Evolutionary conservation across 2,797 vertebrate genomes (phyloP), one percentile per base, ranked within the genome.

Genomic region (Xiphophorus birchmanni): DNA sequence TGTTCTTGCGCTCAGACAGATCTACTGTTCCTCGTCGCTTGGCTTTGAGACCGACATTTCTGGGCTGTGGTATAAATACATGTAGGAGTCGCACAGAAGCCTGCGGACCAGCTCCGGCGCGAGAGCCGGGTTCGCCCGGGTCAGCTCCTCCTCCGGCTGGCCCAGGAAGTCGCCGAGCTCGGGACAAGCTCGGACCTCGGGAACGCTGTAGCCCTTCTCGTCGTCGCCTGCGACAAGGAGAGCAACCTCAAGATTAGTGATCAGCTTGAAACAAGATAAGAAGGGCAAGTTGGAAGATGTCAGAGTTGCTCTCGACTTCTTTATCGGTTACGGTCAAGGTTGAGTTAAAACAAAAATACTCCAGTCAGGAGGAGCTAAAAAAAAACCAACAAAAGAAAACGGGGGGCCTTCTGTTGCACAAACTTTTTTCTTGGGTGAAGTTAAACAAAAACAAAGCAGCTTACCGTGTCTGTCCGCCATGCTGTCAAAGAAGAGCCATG

Each of bases 401-500:
- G 8, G 8, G 18, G 7, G 60, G 17, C 60, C 32, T 65, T 32
- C 18, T 37, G 15, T 4, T 63, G 32, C 60, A 35, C 80, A 89
- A 0, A 84, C 15, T 23, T 75, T 5, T 1, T 35, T 4, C 12
- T 35, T 71, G 15, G 4, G 7, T 10, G 29, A 13, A 10, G 15
- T 15, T 17, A 47, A 65, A 42, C 5, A 52, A 37, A 23, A 47
- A 29, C 56, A 37, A 23, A 47, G 15, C 52, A 72, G 0, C 35
- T 92, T 86, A 95, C 96, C 95, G 2, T 89, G 92, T 93, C 95
- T 91, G 89, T 97, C 96, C 40, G 96, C 96, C 96, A 97, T 97
- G 91, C 96, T 95, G 92, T 97, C 96, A 76, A 97, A 97, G 87
- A 97, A 97, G 48, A 97, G 87, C 96, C 96, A 97, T n/a, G 96